Conservation (phyloP, 92 coral and sea anemone species). For the Epizoanthus rinbou region DNA sequence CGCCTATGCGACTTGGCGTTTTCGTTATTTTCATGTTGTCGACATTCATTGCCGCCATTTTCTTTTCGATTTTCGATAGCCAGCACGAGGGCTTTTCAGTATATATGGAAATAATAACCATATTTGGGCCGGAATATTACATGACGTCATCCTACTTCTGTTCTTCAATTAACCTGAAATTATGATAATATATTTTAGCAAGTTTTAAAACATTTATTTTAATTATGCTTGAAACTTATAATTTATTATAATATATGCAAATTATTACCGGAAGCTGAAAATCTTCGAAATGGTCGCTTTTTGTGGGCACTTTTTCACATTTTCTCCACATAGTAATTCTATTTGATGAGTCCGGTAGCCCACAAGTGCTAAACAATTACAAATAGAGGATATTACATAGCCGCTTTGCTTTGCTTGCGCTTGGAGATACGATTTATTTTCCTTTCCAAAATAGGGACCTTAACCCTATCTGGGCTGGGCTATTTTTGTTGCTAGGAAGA, state of each 20-base stretch:
- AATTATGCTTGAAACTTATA: neutral
- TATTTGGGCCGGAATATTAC: neutral
- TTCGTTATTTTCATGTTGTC: neutral
- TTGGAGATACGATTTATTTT: too few relatives aligned
- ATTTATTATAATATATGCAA: constrained; percentile 6
- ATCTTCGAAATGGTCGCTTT: neutral
- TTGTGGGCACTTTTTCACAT: too few relatives aligned
- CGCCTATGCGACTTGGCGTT: constrained; percentile 1
- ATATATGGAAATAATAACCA: neutral
- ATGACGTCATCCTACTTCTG: neutral
- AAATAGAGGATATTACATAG: too few relatives aligned
- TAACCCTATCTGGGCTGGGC: too few relatives aligned
- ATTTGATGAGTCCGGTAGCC: too few relatives aligned
- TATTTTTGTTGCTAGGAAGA: too few relatives aligned
- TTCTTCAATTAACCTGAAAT: neutral
- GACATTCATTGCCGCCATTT: constrained; percentile 61
- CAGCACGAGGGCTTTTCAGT: neutral
- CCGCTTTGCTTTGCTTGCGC: too few relatives aligned
- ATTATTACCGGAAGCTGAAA: neutral
- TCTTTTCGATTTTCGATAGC: constrained; percentile 12
- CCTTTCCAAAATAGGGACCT: too few relatives aligned
- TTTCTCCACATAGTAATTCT: too few relatives aligned
- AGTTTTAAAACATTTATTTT: neutral
- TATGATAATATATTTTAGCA: neutral
- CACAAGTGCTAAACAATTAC: too few relatives aligned